phyloP scores from a whole-genome alignment of 2,888 invertebrate species.

The Erebia epiphron region DNA sequence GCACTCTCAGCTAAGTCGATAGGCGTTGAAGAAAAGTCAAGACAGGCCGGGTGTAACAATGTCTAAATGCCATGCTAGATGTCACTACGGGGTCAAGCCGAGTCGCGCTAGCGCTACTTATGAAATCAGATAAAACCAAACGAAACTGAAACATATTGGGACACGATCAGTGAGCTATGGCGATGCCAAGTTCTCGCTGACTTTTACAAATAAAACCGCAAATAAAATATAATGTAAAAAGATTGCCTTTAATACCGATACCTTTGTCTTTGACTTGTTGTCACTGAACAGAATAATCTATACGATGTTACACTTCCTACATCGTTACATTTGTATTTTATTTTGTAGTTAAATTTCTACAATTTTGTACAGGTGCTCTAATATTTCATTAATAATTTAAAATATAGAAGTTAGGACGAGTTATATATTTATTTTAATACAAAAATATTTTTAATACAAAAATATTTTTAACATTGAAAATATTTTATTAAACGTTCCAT shows the following conservation, averaged over 20 bases:
- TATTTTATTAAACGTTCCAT: neutral
- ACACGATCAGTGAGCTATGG: conserved; percentile 38
- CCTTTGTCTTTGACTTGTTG: conserved; percentile 5
- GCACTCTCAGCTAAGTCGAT: conserved; percentile 38
- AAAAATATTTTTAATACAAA: conserved; percentile 5
- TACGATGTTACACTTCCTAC: conserved; percentile 10
- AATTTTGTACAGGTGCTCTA: neutral
- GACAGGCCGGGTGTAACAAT: conserved; percentile 62
- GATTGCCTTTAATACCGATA: conserved; percentile 35
- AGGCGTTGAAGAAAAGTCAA: conserved; percentile 53
- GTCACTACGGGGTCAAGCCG: conserved; percentile 64
- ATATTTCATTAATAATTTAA: neutral
- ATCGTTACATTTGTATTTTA: neutral
- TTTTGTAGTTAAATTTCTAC: neutral
- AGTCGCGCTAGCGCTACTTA: conserved; percentile 60
- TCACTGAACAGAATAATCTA: conserved; percentile 20
- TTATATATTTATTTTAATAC: neutral
- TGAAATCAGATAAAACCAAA: conserved; percentile 43
- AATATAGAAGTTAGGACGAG: neutral
- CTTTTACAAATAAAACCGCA: conserved; percentile 62
- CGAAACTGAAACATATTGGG: conserved; percentile 34
- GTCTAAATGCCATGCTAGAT: conserved; percentile 73
- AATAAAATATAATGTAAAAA: conserved; percentile 66
- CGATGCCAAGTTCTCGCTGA: conserved; percentile 41
- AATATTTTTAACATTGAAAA: neutral